Percentiles rank a stretch among this genome's conserved stretches.
phyloP scores from a whole-genome alignment of 2,113 vertebrate genomes.

The Cephalophus harveyi region DNA sequence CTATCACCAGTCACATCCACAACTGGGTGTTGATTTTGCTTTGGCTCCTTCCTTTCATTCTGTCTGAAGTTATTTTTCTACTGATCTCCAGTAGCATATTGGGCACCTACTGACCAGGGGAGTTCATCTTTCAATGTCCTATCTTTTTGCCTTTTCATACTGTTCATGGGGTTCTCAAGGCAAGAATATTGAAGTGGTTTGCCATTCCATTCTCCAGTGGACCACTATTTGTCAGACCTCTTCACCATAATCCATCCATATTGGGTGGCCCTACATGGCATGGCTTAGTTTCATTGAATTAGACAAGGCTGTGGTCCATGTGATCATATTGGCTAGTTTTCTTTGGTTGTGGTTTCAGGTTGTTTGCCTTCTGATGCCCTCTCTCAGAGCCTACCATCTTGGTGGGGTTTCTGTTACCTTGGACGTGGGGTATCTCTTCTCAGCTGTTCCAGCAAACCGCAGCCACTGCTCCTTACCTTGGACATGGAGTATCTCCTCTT shows the following conservation, averaged over 20 bases:
- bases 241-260: not conserved
- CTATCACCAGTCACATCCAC: not conserved
- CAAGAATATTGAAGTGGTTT: not conserved
- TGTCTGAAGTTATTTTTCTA: not conserved
- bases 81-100: not conserved
- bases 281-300: not conserved
- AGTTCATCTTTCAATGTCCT: not conserved
- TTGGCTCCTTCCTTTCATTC: not conserved
- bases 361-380: not conserved
- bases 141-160: not conserved
- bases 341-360: not conserved
- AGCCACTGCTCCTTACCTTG: not conserved
- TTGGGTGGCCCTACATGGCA: not conserved
- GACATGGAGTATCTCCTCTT: accelerated
- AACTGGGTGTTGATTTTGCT: not conserved
- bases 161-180: not conserved
- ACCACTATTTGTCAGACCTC: not conserved
- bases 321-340: not conserved
- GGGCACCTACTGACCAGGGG: not conserved
- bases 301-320: not conserved
- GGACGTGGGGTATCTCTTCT: accelerated
- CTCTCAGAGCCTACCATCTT: not conserved
- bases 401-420: not conserved
- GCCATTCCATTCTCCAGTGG: not conserved
- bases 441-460: accelerated